Conservation (phyloP, 2,113 vertebrate genomes). For the human region DNA sequence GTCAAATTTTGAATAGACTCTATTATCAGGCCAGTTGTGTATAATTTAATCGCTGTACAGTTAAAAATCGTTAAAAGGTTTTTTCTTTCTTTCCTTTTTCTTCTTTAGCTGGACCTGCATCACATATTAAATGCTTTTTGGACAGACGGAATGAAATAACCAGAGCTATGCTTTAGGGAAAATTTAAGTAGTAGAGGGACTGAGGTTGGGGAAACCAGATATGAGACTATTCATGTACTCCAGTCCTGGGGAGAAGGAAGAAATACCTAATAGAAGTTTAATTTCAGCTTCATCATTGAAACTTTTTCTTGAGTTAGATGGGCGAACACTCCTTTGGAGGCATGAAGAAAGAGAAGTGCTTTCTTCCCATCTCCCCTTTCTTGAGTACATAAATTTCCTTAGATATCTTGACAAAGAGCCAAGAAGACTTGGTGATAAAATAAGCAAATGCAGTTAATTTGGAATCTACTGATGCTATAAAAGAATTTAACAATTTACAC, state of each 20-base stretch:
- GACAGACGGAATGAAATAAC: neutral
- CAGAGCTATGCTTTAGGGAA: neutral
- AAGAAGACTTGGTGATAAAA: neutral
- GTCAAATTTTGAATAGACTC: neutral
- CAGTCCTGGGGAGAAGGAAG: neutral
- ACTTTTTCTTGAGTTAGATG: neutral
- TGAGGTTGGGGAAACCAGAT: neutral
- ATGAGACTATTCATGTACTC: neutral
- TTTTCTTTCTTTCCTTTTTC: too few species aligned
- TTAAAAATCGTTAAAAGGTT: neutral
- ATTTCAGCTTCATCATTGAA: conserved; percentile 30
- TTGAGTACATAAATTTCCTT: neutral
- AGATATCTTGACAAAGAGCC: neutral
- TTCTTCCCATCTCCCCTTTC: neutral
- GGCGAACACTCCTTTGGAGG: neutral
- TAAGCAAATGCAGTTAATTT: neutral
- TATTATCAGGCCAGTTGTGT: neutral
- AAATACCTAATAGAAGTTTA: neutral
- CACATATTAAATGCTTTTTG: neutral
- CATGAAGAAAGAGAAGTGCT: neutral
- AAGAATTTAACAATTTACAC: neutral
- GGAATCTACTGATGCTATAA: neutral
- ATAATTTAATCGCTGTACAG: neutral
- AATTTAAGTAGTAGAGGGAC: neutral
- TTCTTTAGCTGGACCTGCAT: too few species aligned